These are phyloP conservation scores for Drosophila nigricruria DNA, from an alignment of 2,888 invertebrate species.

Conservation along the genomic window DNA sequence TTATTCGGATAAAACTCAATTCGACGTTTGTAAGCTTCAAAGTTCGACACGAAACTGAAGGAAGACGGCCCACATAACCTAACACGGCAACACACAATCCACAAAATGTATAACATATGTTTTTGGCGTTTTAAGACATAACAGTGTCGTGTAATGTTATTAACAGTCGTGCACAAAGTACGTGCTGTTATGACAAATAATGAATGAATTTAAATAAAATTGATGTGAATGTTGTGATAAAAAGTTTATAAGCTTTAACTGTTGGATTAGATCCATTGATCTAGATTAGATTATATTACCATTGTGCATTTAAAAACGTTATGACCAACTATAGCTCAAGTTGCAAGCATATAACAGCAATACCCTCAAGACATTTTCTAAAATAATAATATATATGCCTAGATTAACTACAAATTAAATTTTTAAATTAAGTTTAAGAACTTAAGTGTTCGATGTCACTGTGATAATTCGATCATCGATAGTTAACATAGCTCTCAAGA, in stretches of 20 bases:
- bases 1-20: neutral
- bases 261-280: no score
- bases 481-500: neutral
- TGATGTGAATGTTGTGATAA: neutral
- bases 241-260: neutral
- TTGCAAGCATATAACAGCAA: neutral
- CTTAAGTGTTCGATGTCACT: neutral
- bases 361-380: neutral
- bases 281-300: no score
- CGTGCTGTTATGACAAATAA: no score
- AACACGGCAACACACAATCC: neutral
- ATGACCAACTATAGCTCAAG: neutral
- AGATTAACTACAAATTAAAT: neutral
- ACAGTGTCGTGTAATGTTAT: conserved; percentile 12
- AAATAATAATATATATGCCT: neutral
- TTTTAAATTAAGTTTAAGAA: neutral
- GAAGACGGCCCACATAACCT: conserved; percentile 4
- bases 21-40: neutral
- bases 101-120: conserved; percentile 3
- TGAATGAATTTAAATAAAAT: neutral
- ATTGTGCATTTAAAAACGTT: no score
- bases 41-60: neutral
- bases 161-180: neutral
- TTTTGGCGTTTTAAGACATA: neutral
- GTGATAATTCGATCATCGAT: neutral